Evolutionary conservation across 2,797 vertebrate genomes (phyloP).

Genomic region (Gymnocypris eckloni): DNA sequence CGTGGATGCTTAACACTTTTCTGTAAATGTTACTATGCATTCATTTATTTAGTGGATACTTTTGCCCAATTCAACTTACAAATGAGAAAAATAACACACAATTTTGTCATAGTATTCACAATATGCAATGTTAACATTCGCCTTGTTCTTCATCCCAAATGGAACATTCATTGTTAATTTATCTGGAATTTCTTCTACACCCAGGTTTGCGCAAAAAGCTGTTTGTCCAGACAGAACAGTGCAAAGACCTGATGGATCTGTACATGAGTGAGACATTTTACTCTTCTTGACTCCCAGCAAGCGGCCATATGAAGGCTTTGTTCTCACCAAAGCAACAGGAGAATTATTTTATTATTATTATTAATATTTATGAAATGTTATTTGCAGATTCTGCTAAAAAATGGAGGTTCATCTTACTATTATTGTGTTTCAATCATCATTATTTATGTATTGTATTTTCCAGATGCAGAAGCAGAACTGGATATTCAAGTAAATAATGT

Average conservation of each 20-base stretch:
- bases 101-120: background rate
- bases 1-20: background rate
- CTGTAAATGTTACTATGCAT: background rate
- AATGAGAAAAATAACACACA: background rate
- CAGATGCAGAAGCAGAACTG: background rate
- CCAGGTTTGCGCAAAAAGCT: slow-evolving; percentile 55
- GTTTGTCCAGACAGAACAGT: background rate
- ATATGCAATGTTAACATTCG: background rate
- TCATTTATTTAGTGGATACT: background rate
- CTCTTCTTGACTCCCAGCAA: background rate
- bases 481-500: background rate
- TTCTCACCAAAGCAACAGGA: background rate
- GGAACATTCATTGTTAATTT: background rate
- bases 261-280: background rate
- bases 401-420: background rate
- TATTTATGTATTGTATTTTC: background rate
- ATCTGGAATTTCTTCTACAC: background rate
- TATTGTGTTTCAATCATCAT: background rate
- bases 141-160: background rate
- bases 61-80: background rate
- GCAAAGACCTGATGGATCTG: background rate
- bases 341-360: background rate
- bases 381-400: background rate
- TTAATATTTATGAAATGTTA: background rate
- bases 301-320: background rate